Conservation (phyloP, 2,797 vertebrate genomes). For the Morus bassanus region DNA sequence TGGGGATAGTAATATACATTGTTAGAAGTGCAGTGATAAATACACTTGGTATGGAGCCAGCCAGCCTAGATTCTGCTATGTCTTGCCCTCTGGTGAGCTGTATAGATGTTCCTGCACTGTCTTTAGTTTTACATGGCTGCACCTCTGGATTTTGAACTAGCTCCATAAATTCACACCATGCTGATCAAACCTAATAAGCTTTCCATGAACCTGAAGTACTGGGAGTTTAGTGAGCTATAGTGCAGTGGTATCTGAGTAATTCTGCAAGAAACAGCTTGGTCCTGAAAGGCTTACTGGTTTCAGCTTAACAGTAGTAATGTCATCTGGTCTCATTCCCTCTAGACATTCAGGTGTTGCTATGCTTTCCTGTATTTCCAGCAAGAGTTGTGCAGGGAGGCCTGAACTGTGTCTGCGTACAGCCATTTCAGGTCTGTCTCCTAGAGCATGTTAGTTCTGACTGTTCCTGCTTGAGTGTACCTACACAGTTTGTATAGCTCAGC, state of each 20-base stretch:
- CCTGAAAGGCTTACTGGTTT: not conserved
- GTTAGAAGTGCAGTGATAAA: not conserved
- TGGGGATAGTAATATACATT: not conserved
- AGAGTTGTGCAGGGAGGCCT: not conserved
- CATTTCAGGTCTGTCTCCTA: not conserved
- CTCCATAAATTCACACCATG: fast-evolving
- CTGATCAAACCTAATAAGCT: not conserved
- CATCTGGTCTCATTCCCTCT: not conserved
- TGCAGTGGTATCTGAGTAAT: not conserved
- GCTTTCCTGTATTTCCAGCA: not conserved
- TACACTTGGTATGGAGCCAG: not conserved
- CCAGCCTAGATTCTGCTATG: not conserved
- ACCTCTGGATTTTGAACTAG: not conserved
- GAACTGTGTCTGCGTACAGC: not conserved
- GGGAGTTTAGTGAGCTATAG: not conserved
- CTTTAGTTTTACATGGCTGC: not conserved
- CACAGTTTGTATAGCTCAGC: not conserved
- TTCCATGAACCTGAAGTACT: not conserved
- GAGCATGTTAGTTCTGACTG: not conserved
- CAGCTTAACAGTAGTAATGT: not conserved
- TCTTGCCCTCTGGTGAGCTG: not conserved
- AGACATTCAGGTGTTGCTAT: not conserved
- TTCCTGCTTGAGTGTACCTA: not conserved
- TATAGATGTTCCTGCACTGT: not conserved
- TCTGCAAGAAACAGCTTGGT: not conserved